phyloP scores from a whole-genome alignment of 2,113 vertebrate genomes.

The Rhea americana region DNA sequence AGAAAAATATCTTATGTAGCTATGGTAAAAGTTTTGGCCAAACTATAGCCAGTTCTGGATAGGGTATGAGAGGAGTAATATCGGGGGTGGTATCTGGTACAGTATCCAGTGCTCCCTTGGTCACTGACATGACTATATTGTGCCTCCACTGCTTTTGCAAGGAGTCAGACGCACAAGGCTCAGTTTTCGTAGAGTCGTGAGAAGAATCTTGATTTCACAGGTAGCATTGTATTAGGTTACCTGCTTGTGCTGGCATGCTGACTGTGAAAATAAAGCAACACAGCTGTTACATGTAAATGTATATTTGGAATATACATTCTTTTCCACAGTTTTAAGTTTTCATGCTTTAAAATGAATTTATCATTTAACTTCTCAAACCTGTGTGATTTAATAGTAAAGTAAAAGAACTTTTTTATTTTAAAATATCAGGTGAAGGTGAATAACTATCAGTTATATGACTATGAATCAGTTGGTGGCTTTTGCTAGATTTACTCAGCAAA shows the following conservation, averaged over 20 bases:
- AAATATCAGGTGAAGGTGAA: neutral
- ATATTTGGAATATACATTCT: neutral
- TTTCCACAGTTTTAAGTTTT: neutral
- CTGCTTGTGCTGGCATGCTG: neutral
- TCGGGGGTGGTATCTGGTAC: neutral
- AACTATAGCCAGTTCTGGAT: neutral
- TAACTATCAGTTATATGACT: neutral
- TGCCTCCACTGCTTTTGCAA: neutral
- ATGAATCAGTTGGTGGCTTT: neutral
- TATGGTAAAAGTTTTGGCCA: neutral
- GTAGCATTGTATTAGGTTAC: neutral
- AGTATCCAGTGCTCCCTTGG: neutral
- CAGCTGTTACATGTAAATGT: neutral
- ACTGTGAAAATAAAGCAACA: neutral
- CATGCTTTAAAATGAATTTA: neutral
- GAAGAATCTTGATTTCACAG: neutral
- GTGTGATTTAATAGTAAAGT: neutral
- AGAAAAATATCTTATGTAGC: neutral
- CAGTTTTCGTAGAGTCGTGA: neutral
- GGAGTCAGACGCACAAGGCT: neutral
- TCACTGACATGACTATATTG: neutral
- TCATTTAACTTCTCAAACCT: neutral
- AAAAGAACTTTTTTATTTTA: neutral
- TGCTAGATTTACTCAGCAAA: neutral
- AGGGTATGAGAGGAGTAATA: fast-evolving